These are phyloP conservation scores for Oncorhynchus gorbuscha DNA, from an alignment of 2,113 vertebrate species.

Conservation along the genomic window DNA sequence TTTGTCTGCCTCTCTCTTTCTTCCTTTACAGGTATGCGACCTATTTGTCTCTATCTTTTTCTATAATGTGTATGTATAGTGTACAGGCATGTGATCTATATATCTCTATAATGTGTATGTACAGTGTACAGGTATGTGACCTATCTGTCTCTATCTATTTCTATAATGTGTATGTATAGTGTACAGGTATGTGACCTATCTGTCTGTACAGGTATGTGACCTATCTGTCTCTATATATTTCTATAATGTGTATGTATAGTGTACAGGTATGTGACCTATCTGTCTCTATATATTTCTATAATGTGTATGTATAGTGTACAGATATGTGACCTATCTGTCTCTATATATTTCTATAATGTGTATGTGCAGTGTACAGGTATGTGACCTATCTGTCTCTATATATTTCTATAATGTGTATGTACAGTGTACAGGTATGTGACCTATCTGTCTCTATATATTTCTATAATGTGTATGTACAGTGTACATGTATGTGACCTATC, in stretches of 20 bases:
- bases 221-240: not conserved
- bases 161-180: not conserved
- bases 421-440: not conserved
- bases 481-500: not conserved
- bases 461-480: not conserved
- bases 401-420: not conserved
- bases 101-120: not conserved
- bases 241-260: not conserved
- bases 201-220: too few species aligned
- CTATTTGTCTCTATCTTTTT: too few species aligned
- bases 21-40: conserved; percentile 1
- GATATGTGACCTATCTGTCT: not conserved
- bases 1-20: not conserved
- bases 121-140: not conserved
- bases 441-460: not conserved
- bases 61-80: not conserved
- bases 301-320: conserved; percentile 8
- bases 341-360: not conserved
- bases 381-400: too few species aligned
- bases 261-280: not conserved
- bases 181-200: not conserved
- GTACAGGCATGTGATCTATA: not conserved
- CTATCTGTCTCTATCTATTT: not conserved
- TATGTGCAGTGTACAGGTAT: not conserved
- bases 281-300: not conserved